Evolutionary conservation across 2,797 vertebrate genomes (phyloP), one percentile per base, ranked within the genome.

Genomic region (Harpagifer antarcticus): DNA sequence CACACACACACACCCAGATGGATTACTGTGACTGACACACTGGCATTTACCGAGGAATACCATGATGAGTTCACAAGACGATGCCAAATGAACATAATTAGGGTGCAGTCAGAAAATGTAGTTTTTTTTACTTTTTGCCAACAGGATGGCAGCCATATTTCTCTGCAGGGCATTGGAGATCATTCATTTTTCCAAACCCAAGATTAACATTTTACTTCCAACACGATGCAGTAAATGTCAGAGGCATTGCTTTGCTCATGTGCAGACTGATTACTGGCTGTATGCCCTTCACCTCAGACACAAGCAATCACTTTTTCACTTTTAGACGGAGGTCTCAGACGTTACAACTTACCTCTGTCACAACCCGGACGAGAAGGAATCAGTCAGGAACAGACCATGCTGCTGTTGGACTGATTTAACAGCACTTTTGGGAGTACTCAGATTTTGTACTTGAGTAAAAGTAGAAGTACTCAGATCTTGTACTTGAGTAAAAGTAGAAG

Each of bases 271-370:
- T 37, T 13, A 20, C 62, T 70, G 75, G 84, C 44, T 16, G 9
- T 14, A 52, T 67, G 54, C 57, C 67, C 67, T 77, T 58, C 61
- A 10, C 55, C 67, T 16, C 16, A 0, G 44, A 40, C 62, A 48
- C 65, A 40, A 16, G 78, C 72, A 68, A 81, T 72, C 59, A 62
- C 44, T 73, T 69, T 14, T 66, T 52, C 65, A 63, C 68, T 16
- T 19, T 73, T 80, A 68, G 81, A 49, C 50, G 60, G 60, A 69
- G 73, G 42, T 55, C 33, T 67, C 50, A 40, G 15, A 48, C 20
- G 48, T 61, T 68, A 52, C 50, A 78, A 55, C 43, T 5, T 4
- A 19, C 65, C 68, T 53, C 67, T 40, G 84, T 81, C 27, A 4
- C 27, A 27, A 27, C 27, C 45, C 45, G 37, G 47, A 43, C 44